Percentiles rank a stretch among this genome's conserved stretches.
Evolutionary conservation across 2,113 vertebrate genomes (phyloP).

Genomic region (Spea multiplicata): DNA sequence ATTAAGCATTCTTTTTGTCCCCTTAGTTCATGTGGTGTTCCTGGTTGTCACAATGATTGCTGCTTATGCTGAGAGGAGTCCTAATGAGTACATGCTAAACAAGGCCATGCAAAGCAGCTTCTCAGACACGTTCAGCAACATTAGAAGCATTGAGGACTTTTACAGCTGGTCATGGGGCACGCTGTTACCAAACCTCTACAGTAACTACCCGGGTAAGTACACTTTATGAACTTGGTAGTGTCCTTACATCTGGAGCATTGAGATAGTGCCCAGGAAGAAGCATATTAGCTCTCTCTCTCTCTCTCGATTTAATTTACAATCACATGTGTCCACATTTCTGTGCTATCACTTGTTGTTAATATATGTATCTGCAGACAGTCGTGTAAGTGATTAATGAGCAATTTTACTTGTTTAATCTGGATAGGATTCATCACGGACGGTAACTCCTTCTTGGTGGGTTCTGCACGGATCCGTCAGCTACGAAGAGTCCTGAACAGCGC

Average conservation of each 20-base stretch:
- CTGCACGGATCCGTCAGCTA: constrained; percentile 55
- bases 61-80: constrained; percentile 47
- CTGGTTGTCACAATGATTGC: constrained; percentile 51
- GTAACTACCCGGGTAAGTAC: constrained; percentile 48
- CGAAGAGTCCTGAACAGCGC: neutral
- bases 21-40: constrained; percentile 52
- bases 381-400: too few species aligned
- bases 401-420: neutral
- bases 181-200: constrained; percentile 55
- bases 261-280: too few species aligned
- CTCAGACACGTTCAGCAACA: constrained; percentile 27
- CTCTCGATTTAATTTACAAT: too few species aligned
- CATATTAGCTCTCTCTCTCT: too few species aligned
- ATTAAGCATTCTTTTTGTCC: neutral
- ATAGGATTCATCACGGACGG: constrained; percentile 58
- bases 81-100: constrained; percentile 49
- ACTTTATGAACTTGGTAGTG: too few species aligned
- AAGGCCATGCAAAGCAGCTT: constrained; percentile 50
- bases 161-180: constrained; percentile 50
- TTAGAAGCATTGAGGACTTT: constrained; percentile 49
- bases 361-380: too few species aligned
- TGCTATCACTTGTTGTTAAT: too few species aligned
- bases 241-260: too few species aligned
- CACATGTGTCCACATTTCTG: too few species aligned
- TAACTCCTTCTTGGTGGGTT: constrained; percentile 58